A percentile compares a stretch with the other conserved stretches of the same genome.
These are phyloP conservation scores for Helicoverpa zea DNA, from an alignment of 1,140 invertebrate genomes.

Conservation along the genomic window DNA sequence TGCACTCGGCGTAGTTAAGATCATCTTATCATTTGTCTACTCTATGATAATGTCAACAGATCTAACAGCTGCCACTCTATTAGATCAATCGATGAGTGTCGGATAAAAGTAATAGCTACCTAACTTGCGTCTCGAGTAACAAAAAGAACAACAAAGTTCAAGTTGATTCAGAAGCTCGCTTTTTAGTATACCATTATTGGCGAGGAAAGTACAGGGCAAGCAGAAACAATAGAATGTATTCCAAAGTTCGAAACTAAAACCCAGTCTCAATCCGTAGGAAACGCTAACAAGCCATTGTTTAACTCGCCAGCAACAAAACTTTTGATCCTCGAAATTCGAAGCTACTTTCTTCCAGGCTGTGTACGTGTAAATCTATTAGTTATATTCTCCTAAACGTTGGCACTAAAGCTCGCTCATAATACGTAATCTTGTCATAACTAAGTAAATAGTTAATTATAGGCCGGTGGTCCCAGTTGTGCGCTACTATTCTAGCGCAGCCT, in stretches of 20 bases:
- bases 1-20: no score
- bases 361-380: constrained; percentile 36
- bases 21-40: no score
- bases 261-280: not conserved
- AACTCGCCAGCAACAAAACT: constrained; percentile 27
- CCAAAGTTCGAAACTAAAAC: constrained; percentile 17
- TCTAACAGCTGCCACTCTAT: not conserved
- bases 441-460: constrained; percentile 51
- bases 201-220: not conserved
- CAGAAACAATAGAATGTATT: not conserved
- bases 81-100: not conserved
- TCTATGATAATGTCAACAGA: no score
- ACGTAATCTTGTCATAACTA: constrained; percentile 48
- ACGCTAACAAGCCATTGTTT: constrained; percentile 19
- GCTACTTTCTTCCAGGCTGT: not conserved
- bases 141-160: not conserved
- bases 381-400: constrained; percentile 11
- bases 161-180: not conserved
- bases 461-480: constrained; percentile 17
- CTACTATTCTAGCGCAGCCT: constrained; percentile 17
- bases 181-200: not conserved
- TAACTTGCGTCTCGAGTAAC: not conserved
- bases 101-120: not conserved
- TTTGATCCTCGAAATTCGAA: constrained; percentile 2
- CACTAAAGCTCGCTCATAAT: constrained; percentile 33